Evolutionary conservation across 92 coral and sea anemone genomes (phyloP), one percentile per base, ranked within the genome.

Genomic region (Zoanthus sansibaricus): DNA sequence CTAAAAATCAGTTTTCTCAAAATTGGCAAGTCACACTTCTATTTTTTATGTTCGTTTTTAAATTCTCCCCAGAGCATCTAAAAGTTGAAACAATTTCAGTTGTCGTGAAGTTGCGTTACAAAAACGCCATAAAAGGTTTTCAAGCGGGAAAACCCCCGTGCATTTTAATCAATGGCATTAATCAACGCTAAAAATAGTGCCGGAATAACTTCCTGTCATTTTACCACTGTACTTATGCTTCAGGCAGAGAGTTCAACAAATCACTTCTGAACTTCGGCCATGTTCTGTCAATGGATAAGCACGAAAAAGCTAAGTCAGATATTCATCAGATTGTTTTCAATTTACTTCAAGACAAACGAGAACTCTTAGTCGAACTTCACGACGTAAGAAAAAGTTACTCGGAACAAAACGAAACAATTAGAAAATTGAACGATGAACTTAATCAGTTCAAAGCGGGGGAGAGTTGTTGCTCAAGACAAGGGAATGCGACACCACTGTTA

Each of bases 361-460:
- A 85, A 79, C 86, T 92, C 37, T 83, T 78, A 48, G 86, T 82
- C 18, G 89, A 83, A 82, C 90, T 92, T 10, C 85, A 90, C 15
- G 89, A 74, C 59, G 94, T 87, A 82, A 88, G 94, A 13, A 92
- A 92, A 76, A 58, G 86, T n/a, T 86, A 67, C 37, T 87, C 92
- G 79, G 89, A 94, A 61, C 82, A 77, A 52, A 89, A 87, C 69
- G 86, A 83, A 68, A 91, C 87, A 77, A 87, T 87, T 61, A 84
- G 82, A 76, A 88, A 82, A 75, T 72, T 88, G 52, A 75, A 71
- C 18, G 86, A 79, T 8, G 86, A 84, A 32, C 86, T 91, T 66
- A 75, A 75, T 12, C 77, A 84, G 21, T 68, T 88, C 77, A 82
- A 79, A 77, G 91, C 74, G 33, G 59, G 47, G 42, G 86, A 84